Conservation (phyloP, 2,113 vertebrate genomes). For the Gobiocypris rarus region DNA sequence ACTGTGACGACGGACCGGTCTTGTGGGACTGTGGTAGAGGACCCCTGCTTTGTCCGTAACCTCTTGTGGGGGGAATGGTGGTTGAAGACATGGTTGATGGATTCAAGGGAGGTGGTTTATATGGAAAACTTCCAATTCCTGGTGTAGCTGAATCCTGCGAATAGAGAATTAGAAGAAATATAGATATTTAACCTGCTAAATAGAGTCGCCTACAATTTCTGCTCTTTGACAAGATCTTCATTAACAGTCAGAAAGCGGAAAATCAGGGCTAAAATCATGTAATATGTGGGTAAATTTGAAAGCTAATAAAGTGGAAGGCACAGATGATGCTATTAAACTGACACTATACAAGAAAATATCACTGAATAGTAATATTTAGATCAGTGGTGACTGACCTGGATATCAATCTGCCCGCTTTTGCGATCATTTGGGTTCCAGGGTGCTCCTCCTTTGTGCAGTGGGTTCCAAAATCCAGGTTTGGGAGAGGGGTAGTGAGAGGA, state of each 20-base stretch:
- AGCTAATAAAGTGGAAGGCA: neutral
- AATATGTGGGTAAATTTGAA: neutral
- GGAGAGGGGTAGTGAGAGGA: slow-evolving; percentile 74
- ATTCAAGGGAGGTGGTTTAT: slow-evolving; percentile 66
- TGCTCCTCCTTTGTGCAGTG: slow-evolving; percentile 76
- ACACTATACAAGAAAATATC: neutral
- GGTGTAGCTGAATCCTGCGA: slow-evolving; percentile 74
- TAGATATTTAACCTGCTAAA: neutral
- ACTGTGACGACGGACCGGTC: slow-evolving; percentile 64
- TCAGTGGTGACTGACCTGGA: slow-evolving; percentile 73
- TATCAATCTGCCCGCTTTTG: slow-evolving; percentile 76
- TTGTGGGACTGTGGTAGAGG: slow-evolving; percentile 62
- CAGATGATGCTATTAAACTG: neutral
- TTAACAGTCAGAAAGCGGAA: neutral
- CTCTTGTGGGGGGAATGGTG: slow-evolving; percentile 65
- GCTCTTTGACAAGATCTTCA: neutral
- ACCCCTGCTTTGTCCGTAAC: slow-evolving; percentile 70
- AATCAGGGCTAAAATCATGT: neutral
- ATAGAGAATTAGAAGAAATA: neutral
- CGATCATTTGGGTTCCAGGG: slow-evolving; percentile 80
- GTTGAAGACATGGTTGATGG: too few relatives aligned
- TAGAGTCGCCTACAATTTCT: neutral
- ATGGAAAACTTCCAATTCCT: slow-evolving; percentile 68
- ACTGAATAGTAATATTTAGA: neutral
- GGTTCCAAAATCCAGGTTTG: slow-evolving; percentile 83